Evolutionary conservation across 1,140 invertebrate species (phyloP), one percentile per base, ranked within the genome.

Genomic region (Hylaeus volcanicus): DNA sequence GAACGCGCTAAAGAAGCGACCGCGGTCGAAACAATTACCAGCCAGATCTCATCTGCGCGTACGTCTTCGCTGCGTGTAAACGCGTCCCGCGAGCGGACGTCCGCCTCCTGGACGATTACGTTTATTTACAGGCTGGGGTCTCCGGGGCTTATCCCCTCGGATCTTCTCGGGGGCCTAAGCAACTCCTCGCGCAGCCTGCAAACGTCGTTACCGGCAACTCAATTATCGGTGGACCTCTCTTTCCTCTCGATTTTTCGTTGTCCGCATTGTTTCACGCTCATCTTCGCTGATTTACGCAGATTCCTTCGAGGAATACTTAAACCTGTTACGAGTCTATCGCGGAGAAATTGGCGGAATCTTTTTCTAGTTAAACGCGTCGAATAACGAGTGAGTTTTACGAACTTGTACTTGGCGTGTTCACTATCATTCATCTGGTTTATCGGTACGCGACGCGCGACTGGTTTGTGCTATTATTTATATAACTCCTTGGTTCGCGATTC

Each of bases 121-220:
- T 83, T 71, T 84, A 84, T 75, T 81, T 84, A 85, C 82, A 80
- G 58, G 66, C 81, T 12, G 53, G 12, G 56, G 68, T 65, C 55
- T 14, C 41, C n/a, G 26, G 26, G 6, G 14, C 75, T 85, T 85
- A 84, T 85, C 65, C 82, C 37, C 39, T 48, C n/a, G 43, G 61
- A 76, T 85, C 84, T 75, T 64, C 56, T 26, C 81, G 15, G 56
- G 26, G 45, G 63, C 64, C 70, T 83, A 70, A 83, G 79, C 83
- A 78, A 65, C 81, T 58, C 51, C 48, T 56, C 63, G 43, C 64
- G 37, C 11, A 6, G 43, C 26, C 74, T 64, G 77, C 71, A 76
- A 80, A 83, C 79, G 77, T 71, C 74, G 74, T 81, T 81, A 84
- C 69, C 66, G 71, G 83, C 69, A 84, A 84, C 84, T 81, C 84